Evolutionary conservation across 1,140 invertebrate genomes (phyloP).

Genomic region (Calephelis virginiensis): DNA sequence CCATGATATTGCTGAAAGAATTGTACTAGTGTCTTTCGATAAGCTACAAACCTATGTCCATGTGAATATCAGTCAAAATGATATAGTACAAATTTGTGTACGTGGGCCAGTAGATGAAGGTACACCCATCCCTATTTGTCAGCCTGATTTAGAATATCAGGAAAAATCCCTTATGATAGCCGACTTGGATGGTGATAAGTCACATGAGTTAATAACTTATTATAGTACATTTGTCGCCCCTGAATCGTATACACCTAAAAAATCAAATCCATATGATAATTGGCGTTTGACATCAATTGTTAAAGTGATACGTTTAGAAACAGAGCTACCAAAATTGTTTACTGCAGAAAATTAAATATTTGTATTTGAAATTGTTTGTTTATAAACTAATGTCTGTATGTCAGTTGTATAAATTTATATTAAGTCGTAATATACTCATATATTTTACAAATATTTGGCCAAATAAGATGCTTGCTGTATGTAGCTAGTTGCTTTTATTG

Average conservation of each 20-base stretch:
- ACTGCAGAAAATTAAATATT: slow-evolving; percentile 49
- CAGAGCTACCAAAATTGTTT: slow-evolving; percentile 84
- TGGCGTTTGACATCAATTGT: slow-evolving; percentile 82
- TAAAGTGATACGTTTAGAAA: slow-evolving; percentile 82
- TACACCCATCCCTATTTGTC: slow-evolving; percentile 80
- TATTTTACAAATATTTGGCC: slow-evolving; percentile 29
- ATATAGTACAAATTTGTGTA: slow-evolving; percentile 85
- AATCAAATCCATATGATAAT: slow-evolving; percentile 64
- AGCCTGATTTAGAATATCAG: slow-evolving; percentile 85
- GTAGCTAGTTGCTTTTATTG: slow-evolving; percentile 37
- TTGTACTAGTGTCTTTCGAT: slow-evolving; percentile 88
- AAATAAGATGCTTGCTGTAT: slow-evolving; percentile 45
- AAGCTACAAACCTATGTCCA: slow-evolving; percentile 82
- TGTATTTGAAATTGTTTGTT: slow-evolving; percentile 13
- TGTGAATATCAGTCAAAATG: slow-evolving; percentile 86
- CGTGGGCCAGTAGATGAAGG: slow-evolving; percentile 53
- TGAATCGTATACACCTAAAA: slow-evolving; percentile 67
- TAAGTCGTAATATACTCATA: not conserved
- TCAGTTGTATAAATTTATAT: not conserved
- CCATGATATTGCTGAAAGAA: slow-evolving; percentile 82
- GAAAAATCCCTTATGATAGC: slow-evolving; percentile 84
- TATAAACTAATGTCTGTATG: too few relatives aligned
- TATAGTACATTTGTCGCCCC: slow-evolving; percentile 80
- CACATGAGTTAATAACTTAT: slow-evolving; percentile 87
- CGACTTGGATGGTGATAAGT: slow-evolving; percentile 85